Conservation (phyloP, 2,888 invertebrate genomes). For the Ophion slaviceki region DNA sequence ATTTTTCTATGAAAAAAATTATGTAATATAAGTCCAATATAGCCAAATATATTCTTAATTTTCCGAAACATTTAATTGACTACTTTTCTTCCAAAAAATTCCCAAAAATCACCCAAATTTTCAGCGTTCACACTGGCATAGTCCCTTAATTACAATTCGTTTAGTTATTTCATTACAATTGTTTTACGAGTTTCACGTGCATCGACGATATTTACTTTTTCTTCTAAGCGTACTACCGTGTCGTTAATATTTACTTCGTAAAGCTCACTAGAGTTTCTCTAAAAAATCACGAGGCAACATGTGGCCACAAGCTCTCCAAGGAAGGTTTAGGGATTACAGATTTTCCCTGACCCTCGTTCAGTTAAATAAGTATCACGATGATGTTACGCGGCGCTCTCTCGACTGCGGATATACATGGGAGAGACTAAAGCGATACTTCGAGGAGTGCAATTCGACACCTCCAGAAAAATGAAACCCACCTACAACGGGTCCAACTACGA, state of each 20-base stretch:
- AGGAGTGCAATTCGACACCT: slow-evolving; percentile 68
- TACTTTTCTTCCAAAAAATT: too few relatives aligned
- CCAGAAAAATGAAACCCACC: slow-evolving; percentile 44
- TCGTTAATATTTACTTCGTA: slow-evolving; percentile 57
- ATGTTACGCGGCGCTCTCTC: slow-evolving; percentile 6
- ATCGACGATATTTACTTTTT: slow-evolving; percentile 1
- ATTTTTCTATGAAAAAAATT: too few relatives aligned
- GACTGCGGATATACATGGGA: slow-evolving; percentile 22
- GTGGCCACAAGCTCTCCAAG: slow-evolving; percentile 48
- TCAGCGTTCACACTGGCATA: too few relatives aligned
- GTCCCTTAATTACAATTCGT: too few relatives aligned
- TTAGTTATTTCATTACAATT: too few relatives aligned
- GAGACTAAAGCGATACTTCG: slow-evolving; percentile 66
- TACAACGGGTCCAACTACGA: too few relatives aligned
- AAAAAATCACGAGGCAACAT: slow-evolving; percentile 67
- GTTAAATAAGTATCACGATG: slow-evolving; percentile 11
- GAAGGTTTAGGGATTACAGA: slow-evolving; percentile 35
- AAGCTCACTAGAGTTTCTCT: slow-evolving; percentile 59
- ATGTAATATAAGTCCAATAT: too few relatives aligned
- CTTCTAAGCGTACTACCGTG: not conserved
- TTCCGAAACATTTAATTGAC: too few relatives aligned
- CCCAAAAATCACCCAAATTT: too few relatives aligned
- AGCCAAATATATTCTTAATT: too few relatives aligned
- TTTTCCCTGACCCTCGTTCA: slow-evolving; percentile 22
- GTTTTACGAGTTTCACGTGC: not conserved